phyloP scores from a whole-genome alignment of 92 coral and sea anemone genomes.

The Virgularia gustaviana region DNA sequence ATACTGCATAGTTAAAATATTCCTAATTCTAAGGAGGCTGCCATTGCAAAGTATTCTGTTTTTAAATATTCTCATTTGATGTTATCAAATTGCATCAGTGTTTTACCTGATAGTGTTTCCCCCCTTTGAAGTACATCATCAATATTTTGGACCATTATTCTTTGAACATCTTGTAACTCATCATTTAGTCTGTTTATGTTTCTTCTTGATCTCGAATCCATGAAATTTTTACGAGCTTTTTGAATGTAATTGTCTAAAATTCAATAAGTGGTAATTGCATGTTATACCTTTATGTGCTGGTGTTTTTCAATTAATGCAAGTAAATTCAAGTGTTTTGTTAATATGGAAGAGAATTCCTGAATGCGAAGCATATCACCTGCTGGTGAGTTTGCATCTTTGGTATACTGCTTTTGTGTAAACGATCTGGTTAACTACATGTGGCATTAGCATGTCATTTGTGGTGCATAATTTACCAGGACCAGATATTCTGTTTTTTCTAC shows the following conservation, averaged over 20 bases:
- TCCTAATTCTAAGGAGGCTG: neutral
- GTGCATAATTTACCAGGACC: too few relatives aligned
- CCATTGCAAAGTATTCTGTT: neutral
- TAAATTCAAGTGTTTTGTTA: too few relatives aligned
- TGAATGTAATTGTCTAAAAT: conserved; percentile 86
- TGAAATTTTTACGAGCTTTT: conserved; percentile 89
- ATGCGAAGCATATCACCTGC: too few relatives aligned
- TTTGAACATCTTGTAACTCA: conserved; percentile 93
- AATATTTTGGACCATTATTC: conserved; percentile 98
- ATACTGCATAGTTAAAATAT: neutral
- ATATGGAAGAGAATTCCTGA: too few relatives aligned
- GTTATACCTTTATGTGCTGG: too few relatives aligned
- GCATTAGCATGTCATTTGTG: too few relatives aligned
- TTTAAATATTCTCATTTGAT: neutral
- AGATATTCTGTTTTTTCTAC: too few relatives aligned
- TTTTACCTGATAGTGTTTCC: conserved; percentile 85
- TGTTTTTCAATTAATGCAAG: too few relatives aligned
- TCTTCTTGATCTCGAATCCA: conserved; percentile 94
- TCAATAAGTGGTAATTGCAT: neutral
- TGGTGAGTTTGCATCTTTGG: too few relatives aligned
- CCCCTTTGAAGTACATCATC: conserved; percentile 98
- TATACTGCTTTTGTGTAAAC: too few relatives aligned
- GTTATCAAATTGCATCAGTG: neutral
- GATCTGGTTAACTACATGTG: too few relatives aligned
- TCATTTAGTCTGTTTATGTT: conserved; percentile 88